Percentiles rank a stretch among this genome's conserved stretches.
Conservation (phyloP, 2,797 vertebrate species). For the Anguilla anguilla region DNA sequence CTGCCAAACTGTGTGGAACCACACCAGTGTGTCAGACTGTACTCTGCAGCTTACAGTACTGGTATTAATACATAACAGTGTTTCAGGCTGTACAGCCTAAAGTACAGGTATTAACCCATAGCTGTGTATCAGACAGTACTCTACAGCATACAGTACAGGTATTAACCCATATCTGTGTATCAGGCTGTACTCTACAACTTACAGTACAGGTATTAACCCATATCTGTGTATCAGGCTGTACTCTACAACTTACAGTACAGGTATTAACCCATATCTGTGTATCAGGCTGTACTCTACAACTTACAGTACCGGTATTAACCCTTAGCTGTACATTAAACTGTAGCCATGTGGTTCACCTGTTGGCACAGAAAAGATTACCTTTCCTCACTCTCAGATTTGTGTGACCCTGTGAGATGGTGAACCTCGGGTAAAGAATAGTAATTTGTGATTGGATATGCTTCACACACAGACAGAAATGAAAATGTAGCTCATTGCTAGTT, state of each 20-base stretch:
- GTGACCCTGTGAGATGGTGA: neutral
- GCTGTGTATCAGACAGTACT: neutral
- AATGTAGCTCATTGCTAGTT: neutral
- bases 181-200: neutral
- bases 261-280: neutral
- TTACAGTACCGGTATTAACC: neutral
- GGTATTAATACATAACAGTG: neutral
- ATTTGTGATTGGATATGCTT: neutral
- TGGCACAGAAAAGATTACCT: neutral
- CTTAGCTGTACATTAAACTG: neutral
- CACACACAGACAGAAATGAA: neutral
- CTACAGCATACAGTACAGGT: neutral
- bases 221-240: neutral
- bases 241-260: neutral
- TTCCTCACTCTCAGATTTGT: neutral
- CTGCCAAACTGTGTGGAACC: neutral
- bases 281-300: neutral
- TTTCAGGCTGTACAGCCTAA: neutral
- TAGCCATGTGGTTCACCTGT: neutral
- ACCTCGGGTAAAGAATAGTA: neutral
- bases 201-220: neutral
- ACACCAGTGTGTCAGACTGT: neutral
- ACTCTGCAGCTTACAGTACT: neutral
- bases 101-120: neutral
- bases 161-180: neutral